Base-by-base conservation (phyloP, 2,113 vertebrate genomes). In the Calypte anna region DNA sequence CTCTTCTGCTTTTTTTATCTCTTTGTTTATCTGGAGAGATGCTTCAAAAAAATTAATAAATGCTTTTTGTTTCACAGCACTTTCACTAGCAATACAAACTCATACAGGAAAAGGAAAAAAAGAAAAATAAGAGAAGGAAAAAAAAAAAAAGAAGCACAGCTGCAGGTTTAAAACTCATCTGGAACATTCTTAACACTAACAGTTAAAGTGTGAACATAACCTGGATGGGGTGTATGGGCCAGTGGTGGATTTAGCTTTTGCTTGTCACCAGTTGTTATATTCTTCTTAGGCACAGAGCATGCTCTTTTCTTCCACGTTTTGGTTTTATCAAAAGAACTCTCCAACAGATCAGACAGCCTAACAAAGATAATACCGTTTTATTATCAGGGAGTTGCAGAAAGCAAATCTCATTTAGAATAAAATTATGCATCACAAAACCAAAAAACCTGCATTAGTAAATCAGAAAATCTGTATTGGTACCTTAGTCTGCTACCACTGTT, bases 271-370 rank as follows among this genome's bases (percentile, higher is more conserved):
- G 90, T 82, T 33, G 86, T 82, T 90, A 94, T 88, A 87, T 91
- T 93, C 80, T 82, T 84, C 72, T 97, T 86, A 88, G 97, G 96
- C 90, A 96, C 90, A 91, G 96, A 98, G 25, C 94, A 97, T 17
- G 83, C 30, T 90, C 85, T 90, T 82, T 95, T 97, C 72, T 94
- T 95, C 43, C 80, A 58, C 1, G 75, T 40, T 83, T 86, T 96
- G 64, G 44, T 81, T 96, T 89, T 96, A 79, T 70, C 92, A 33
- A 73, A 40, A 85, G 80, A 92, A 89, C 21, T 94, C 59, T 97
- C 91, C 55, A 72, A 53, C 92, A 95, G 63, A 95, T 55, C 84
- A 93, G 96, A 63, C 30, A 97, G 92, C 86, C 98, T 98, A 92
- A 75, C 88, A 97, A 84, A 96, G 94, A 63, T 9, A 93, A 67